A percentile compares a stretch with the other conserved stretches of the same genome.
Conservation (phyloP, 2,113 vertebrate genomes). For the Lophura nycthemera region DNA sequence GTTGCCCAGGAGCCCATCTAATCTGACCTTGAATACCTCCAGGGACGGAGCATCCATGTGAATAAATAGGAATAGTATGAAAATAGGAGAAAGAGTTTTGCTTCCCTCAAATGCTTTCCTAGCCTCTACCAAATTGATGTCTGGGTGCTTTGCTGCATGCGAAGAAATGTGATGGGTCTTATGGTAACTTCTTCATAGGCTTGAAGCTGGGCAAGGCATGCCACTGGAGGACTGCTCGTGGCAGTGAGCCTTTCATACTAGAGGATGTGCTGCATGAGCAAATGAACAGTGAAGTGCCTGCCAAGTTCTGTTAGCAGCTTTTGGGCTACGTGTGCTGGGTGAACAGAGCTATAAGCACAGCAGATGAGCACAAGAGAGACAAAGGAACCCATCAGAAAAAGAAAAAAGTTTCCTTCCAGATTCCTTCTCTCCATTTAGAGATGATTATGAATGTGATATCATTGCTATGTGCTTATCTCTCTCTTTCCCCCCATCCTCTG, state of each 20-base stretch:
- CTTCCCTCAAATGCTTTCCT: neutral
- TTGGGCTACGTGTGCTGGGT: neutral
- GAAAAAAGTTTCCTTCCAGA: neutral
- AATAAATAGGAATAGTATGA: neutral
- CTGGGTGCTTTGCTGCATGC: neutral
- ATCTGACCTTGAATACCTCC: too few species aligned
- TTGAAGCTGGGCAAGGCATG: neutral
- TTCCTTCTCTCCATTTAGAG: neutral
- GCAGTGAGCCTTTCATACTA: neutral
- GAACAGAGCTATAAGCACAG: neutral
- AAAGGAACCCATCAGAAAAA: neutral
- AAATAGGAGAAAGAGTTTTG: fast-evolving
- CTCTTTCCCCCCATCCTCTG: neutral
- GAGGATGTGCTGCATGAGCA: neutral
- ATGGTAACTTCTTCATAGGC: neutral
- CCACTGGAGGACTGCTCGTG: neutral
- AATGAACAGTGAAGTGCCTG: fast-evolving
- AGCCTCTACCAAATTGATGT: neutral
- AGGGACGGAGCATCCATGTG: too few species aligned
- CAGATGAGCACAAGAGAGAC: neutral
- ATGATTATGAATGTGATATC: neutral
- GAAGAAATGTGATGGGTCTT: too few species aligned
- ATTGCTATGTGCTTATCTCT: neutral
- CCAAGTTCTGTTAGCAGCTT: neutral
- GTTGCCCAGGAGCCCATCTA: too few species aligned